Evolutionary conservation across 2,113 vertebrate species (phyloP).

Genomic region (Spea multiplicata): DNA sequence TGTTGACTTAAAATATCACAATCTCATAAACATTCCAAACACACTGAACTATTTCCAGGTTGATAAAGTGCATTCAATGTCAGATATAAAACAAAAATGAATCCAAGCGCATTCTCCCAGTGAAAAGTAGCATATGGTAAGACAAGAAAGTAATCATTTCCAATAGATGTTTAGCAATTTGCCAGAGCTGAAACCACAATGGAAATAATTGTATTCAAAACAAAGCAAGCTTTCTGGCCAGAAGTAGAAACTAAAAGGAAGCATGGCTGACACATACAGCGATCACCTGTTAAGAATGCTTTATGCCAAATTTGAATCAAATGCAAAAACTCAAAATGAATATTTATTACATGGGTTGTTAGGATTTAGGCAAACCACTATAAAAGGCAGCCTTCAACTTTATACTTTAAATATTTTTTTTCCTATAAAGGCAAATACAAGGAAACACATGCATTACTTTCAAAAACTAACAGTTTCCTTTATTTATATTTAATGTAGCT

Average conservation of each 20-base stretch:
- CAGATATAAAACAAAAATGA: no score
- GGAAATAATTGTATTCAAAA: not conserved
- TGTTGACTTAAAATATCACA: no score
- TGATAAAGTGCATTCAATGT: not conserved
- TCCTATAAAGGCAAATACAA: not conserved
- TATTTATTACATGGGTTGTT: no score
- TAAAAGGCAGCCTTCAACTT: no score
- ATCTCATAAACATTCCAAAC: no score
- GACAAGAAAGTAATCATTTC: no score
- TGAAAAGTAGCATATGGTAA: no score
- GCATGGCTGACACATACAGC: not conserved
- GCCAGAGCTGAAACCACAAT: not conserved
- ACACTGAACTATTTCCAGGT: not conserved
- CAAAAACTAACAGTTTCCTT: not conserved
- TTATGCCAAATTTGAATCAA: not conserved
- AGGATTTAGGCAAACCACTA: no score
- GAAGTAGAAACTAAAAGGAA: not conserved
- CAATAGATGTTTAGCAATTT: not conserved
- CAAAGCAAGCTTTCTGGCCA: not conserved
- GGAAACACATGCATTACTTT: not conserved
- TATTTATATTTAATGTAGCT: not conserved
- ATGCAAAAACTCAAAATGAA: no score
- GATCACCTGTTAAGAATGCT: not conserved
- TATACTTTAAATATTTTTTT: no score
- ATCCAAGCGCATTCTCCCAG: no score